A percentile compares a stretch with the other conserved stretches of the same genome.
phyloP scores from a whole-genome alignment of 1,140 invertebrate species.

The Penaeus vannamei region DNA sequence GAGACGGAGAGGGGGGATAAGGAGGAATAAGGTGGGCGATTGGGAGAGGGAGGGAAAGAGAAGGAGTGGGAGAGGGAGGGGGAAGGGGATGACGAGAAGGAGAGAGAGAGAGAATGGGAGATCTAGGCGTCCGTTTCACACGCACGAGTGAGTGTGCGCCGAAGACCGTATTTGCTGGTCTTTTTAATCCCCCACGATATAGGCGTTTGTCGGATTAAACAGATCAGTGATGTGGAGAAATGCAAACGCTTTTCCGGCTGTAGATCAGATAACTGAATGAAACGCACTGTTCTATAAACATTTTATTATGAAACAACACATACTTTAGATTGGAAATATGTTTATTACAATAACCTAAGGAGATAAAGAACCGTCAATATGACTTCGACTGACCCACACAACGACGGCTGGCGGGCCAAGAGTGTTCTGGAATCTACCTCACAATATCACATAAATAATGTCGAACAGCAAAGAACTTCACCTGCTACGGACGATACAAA shows the following conservation, averaged over 20 bases:
- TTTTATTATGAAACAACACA: slow-evolving; percentile 66
- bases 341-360: slow-evolving; percentile 63
- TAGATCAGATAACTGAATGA: neutral
- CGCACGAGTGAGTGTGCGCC: neutral
- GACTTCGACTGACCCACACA: slow-evolving; percentile 37
- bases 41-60: neutral
- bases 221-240: neutral
- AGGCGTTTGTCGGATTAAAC: too few relatives aligned
- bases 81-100: neutral
- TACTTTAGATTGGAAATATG: slow-evolving; percentile 65
- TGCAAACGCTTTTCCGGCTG: neutral
- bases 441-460: slow-evolving; percentile 59
- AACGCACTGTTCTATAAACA: slow-evolving; percentile 53
- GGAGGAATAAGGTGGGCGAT: neutral
- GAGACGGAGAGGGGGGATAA: neutral
- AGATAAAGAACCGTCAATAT: slow-evolving; percentile 57
- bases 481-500: too few relatives aligned
- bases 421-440: slow-evolving; percentile 32
- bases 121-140: neutral
- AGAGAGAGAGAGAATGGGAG: too few relatives aligned
- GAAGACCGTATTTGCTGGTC: neutral
- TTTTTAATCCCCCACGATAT: neutral
- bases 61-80: neutral
- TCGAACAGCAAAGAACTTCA: slow-evolving; percentile 35
- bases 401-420: slow-evolving; percentile 1